phyloP scores from a whole-genome alignment of 1,140 invertebrate genomes.

The Luehdorfia chinensis region DNA sequence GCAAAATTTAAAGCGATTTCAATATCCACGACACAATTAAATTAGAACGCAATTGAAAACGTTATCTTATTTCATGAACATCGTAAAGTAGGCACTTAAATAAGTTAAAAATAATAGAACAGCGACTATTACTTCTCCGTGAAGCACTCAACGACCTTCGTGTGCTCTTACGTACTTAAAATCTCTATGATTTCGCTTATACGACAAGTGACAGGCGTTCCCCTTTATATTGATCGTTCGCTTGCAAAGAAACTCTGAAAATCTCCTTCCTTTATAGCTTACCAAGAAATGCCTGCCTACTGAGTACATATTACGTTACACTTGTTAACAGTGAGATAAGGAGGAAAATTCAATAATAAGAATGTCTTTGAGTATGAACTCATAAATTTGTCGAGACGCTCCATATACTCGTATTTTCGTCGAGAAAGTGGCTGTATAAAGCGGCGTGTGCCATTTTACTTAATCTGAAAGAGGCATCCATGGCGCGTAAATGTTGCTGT shows the following conservation, averaged over 20 bases:
- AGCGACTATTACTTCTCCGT: too few species aligned
- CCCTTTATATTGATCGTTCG: slow-evolving; percentile 42
- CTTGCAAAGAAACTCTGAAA: slow-evolving; percentile 38
- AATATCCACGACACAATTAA: too few species aligned
- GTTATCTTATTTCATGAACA: too few species aligned
- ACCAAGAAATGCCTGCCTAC: slow-evolving; percentile 3
- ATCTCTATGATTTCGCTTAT: slow-evolving; percentile 35
- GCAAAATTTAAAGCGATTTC: too few species aligned
- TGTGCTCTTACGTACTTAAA: slow-evolving; percentile 34
- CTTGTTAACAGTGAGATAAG: slow-evolving; percentile 23
- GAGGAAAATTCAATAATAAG: slow-evolving; percentile 22
- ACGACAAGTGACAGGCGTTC: slow-evolving; percentile 38
- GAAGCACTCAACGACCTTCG: too few species aligned
- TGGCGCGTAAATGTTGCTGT: slow-evolving; percentile 38
- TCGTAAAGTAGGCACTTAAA: too few species aligned
- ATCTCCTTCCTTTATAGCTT: slow-evolving; percentile 29
- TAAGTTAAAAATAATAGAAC: too few species aligned
- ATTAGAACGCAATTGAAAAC: too few species aligned
- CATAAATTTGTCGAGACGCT: slow-evolving; percentile 28
- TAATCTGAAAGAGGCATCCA: slow-evolving; percentile 40
- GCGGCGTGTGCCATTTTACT: slow-evolving; percentile 41
- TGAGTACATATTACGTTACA: slow-evolving; percentile 10
- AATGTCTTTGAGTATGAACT: slow-evolving; percentile 7
- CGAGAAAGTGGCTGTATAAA: slow-evolving; percentile 28
- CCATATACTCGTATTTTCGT: slow-evolving; percentile 46